Evolutionary conservation across 2,797 vertebrate species (phyloP), one percentile per base, ranked within the genome.

Genomic region (Myripristis murdjan): DNA sequence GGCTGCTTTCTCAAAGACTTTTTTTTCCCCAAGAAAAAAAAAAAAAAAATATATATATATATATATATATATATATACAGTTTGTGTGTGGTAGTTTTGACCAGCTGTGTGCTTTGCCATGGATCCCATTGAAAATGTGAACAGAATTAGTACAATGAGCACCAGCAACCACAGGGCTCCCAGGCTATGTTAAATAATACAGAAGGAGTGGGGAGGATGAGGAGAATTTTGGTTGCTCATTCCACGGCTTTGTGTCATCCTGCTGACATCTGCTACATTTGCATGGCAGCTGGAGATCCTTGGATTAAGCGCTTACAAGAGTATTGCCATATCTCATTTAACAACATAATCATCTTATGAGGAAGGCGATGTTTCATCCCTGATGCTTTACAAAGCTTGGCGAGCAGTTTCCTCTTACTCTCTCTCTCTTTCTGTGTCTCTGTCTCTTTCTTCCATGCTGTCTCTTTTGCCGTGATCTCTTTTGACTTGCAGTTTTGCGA

Each of bases 281-380:
- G 89, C 89, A 93, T 87, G 90, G 85, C 90, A 91, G 90, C 88
- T 87, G 82, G 81, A 93, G 89, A 95, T 93, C 87, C 83, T 83
- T 70, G 91, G 91, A 94, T 93, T 93, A 93, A 91, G 82, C 72
- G 84, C 90, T 94, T 92, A 94, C 90, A 93, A 91, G 87, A 90
- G 83, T 89, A 85, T 92, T 91, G 87, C 86, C 84, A 89, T 87
- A 91, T 94, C 92, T 94, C 90, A 93, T 92, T 95, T 93, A 93
- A 93, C 90, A 91, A 91, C 90, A 91, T 91, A 92, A 91, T 93
- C 89, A 89, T 92, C 87, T 93, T 92, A 93, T 64, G 82, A 89
- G 87, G 82, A 81, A 87, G 72, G 87, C 79, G 73, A 86, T 78
- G 90, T 90, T 88, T 92, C 82, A 91, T 92, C 87, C 78, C 82